phyloP scores from a whole-genome alignment of 2,113 vertebrate genomes.

The Microcebus ravelobensis region DNA sequence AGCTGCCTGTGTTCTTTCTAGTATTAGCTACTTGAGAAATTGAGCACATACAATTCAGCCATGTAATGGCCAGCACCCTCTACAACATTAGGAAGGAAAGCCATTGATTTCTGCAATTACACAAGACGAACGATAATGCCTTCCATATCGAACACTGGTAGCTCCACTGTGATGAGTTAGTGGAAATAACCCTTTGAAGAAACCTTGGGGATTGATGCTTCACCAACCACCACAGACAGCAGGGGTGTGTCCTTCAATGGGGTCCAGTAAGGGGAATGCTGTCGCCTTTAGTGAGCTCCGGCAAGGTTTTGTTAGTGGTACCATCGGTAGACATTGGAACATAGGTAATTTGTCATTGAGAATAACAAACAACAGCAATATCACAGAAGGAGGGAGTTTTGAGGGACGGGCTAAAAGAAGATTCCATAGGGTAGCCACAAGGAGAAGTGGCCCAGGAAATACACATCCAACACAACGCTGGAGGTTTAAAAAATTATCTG shows the following conservation, averaged over 20 bases:
- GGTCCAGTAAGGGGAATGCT: background rate
- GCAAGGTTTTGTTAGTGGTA: background rate
- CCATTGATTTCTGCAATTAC: background rate
- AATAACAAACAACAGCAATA: background rate
- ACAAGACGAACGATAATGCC: background rate
- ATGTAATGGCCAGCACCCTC: background rate
- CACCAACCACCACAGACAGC: background rate
- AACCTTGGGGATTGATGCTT: rapidly evolving
- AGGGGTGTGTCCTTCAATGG: background rate
- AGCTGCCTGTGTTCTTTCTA: background rate
- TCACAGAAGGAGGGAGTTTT: background rate
- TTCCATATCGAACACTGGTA: background rate
- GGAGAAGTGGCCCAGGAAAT: background rate
- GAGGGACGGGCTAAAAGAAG: rapidly evolving
- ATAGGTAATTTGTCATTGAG: background rate
- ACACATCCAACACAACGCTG: background rate
- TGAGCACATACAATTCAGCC: background rate
- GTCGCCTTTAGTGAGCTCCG: background rate
- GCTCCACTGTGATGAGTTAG: no score
- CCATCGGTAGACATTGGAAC: background rate
- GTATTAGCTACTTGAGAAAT: background rate
- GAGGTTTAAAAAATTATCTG: background rate
- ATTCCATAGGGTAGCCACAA: background rate
- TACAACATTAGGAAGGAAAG: background rate
- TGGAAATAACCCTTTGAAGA: background rate